These are phyloP conservation scores for Cervus canadensis DNA, from an alignment of 2,113 vertebrate genomes.

Conservation along the genomic window DNA sequence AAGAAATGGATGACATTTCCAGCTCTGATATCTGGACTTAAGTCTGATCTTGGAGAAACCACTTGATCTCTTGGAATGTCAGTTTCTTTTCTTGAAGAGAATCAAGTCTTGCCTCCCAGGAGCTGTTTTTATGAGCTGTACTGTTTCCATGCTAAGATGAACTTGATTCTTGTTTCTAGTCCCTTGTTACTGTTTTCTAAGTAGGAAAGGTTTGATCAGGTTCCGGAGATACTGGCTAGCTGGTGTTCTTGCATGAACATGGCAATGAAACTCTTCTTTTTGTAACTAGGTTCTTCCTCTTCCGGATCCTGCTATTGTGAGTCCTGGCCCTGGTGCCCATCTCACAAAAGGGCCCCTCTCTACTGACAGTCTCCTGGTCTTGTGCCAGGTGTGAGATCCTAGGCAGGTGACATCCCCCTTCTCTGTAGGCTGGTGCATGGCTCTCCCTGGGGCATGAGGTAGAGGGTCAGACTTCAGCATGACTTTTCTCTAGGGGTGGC, in stretches of 20 bases:
- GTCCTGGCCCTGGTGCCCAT: fast-evolving
- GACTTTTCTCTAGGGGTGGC: neutral
- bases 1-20: neutral
- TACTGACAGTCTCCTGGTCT: neutral
- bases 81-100: neutral
- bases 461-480: neutral
- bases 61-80: neutral
- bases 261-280: neutral
- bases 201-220: neutral
- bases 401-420: neutral
- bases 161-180: neutral
- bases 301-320: neutral
- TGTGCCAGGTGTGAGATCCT: neutral
- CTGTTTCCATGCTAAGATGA: neutral
- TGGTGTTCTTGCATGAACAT: neutral
- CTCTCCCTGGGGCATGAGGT: neutral
- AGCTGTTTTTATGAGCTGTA: neutral
- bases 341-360: neutral
- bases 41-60: neutral
- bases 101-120: neutral
- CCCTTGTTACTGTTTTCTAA: neutral
- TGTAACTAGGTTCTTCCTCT: neutral
- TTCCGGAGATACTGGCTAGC: neutral
- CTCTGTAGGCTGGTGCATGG: neutral
- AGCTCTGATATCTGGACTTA: neutral